These are phyloP conservation scores for Pseudorhiza aurosa DNA, from an alignment of 30 jellyfish, hydroid and myxozoan genomes.

Conservation along the genomic window DNA sequence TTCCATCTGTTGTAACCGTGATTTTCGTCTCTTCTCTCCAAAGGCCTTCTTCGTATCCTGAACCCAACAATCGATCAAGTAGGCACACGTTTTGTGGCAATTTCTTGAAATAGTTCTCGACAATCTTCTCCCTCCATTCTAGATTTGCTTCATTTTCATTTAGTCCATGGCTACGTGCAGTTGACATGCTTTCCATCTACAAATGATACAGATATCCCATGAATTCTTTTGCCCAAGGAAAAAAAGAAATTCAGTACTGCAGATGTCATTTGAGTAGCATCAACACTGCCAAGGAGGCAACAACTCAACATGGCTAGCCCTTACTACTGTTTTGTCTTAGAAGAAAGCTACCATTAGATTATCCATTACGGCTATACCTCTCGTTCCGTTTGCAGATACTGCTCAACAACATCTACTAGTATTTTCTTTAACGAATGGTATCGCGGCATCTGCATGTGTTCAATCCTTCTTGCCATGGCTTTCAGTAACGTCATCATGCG, in stretches of 20 bases:
- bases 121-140: neutral
- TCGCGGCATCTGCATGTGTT: constrained; percentile 89
- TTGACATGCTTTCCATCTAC: too few relatives aligned
- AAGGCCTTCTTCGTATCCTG: constrained; percentile 40
- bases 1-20: constrained; percentile 65
- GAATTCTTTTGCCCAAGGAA: too few relatives aligned
- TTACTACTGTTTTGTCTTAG: neutral
- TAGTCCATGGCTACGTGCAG: too few relatives aligned
- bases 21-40: constrained; percentile 49
- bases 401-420: constrained; percentile 19
- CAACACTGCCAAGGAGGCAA: too few relatives aligned
- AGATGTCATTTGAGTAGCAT: too few relatives aligned
- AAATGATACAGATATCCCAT: too few relatives aligned
- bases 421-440: constrained; percentile 48
- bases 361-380: neutral
- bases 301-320: neutral
- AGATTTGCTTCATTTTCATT: too few relatives aligned
- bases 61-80: constrained; percentile 16
- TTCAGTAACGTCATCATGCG: constrained; percentile 38
- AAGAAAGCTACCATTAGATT: too few relatives aligned
- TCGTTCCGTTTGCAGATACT: neutral
- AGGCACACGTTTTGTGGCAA: constrained; percentile 46
- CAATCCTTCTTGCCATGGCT: constrained; percentile 53
- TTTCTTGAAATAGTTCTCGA: constrained; percentile 5
- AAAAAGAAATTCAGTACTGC: too few relatives aligned